Base-by-base conservation (phyloP, 2,888 invertebrate genomes). In the Volucella inflata region DNA sequence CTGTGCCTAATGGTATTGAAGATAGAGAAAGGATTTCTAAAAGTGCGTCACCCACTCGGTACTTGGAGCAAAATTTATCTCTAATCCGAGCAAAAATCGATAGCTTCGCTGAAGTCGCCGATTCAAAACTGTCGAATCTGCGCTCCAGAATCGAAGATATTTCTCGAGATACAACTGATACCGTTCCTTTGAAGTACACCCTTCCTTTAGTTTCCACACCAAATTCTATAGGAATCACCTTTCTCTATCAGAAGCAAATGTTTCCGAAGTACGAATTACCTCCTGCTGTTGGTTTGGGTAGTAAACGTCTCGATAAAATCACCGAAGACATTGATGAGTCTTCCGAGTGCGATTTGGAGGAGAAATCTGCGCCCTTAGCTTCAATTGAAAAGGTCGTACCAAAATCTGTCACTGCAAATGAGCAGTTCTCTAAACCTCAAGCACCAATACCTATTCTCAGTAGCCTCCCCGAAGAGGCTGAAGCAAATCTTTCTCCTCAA, bases 71-170 rank as follows among this genome's bases (percentile, higher is more conserved):
- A 12, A 76, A 71, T 16, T 40, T 85, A 51, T 36, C 55, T 1
- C 62, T 77, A 1, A 71, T 85, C 8, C 76, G 42, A 4, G 85
- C 85, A n/a, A 85, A 85, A 51, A 85, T 85, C 11, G 81, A 85
- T 2, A 85, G 68, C 36, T 85, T 85, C 44, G 85, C 85, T 38
- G 85, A 85, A 50, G 68, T 85, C 17, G 85, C 85, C 0, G 85
- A 85, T 53, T 76, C 80, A 30, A 85, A 81, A 42, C 42, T 85
- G 3, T 80, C 85, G 0, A 85, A 60, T 10, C 55, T 85, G 14
- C 71, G 81, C 8, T 76, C 51, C 1, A 85, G 16, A 21, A 53
- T 75, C 30, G 71, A 80, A 40, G 81, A 81, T 62, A 46, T 78
- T 50, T 36, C 62, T 30, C 42, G 46, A 11, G 71, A 79, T 55